Evolutionary conservation across 1,140 invertebrate species (phyloP), one percentile per base, ranked within the genome.

Genomic region (Musca domestica): DNA sequence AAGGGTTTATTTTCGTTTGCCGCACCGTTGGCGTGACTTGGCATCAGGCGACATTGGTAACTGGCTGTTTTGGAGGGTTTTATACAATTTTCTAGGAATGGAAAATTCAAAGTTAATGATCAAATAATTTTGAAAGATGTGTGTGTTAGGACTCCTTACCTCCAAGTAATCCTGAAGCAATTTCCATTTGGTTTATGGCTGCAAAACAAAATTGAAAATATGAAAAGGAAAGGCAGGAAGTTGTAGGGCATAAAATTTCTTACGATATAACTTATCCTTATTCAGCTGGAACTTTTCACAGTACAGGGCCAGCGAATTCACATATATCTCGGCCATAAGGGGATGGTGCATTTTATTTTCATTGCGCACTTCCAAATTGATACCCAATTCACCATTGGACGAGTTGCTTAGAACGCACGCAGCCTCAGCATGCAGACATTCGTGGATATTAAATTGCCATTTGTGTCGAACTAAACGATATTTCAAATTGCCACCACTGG

Each of bases 381-480:
- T 72, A 52, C 88, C 87, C 64, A 91, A 78, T 14, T 88, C 84
- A 25, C 82, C 83, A 10, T 73, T 83, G 52, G 85, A 77, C 1
- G 81, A 77, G 67, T 83, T 82, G 65, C 79, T 85, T 15, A 83
- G 70, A 56, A 84, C 83, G 63, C 83, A 83, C 71, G 84, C 84
- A 0, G 86, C 85, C 20, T 85, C 85, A 2, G 88, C 84, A 65
- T 86, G 85, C 14, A 92, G 76, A 2, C 89, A 90, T 69, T 90
- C 88, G 56, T 89, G 82, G n/a, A 91, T 87, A 47, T 86, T 85
- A n/a, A 91, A 78, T 64, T 87, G 84, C 86, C 89, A 90, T 19
- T 84, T 85, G 69, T 92, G 90, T 6, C 89, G 86, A 25, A 90
- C 85, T 10, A 92, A 75, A 51, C 90, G 83, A 76, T 92, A 87